Conservation (phyloP, 2,113 vertebrate species). For the Corydoras maculifer region DNA sequence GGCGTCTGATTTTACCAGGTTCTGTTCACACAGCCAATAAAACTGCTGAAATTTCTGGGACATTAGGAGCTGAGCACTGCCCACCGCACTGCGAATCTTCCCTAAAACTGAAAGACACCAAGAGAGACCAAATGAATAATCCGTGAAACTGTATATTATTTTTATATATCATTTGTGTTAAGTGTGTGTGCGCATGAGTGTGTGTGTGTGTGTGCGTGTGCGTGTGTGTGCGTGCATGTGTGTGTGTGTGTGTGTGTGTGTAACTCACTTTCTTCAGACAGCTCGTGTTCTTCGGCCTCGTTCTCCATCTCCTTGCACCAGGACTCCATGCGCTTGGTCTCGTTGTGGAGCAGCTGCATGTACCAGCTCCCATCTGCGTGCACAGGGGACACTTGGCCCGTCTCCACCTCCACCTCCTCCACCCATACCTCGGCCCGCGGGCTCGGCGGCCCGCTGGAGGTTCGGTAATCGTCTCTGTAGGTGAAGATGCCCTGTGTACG, state of each 20-base stretch:
- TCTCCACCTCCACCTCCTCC: constrained; percentile 74
- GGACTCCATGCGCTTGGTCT: constrained; percentile 89
- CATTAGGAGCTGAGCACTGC: constrained; percentile 58
- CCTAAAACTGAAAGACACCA: constrained; percentile 75
- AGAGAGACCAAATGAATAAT: not conserved
- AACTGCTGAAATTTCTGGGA: constrained; percentile 99
- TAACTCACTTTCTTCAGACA: constrained; percentile 92
- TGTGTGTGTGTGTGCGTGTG: too few relatives aligned
- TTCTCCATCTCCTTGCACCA: constrained; percentile 98
- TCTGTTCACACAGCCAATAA: constrained; percentile 99
- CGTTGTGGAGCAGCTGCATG: constrained; percentile 91
- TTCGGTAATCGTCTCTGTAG: constrained; percentile 91
- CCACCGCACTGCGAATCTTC: constrained; percentile 95
- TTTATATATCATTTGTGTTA: too few relatives aligned
- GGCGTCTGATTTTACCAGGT: constrained; percentile 69
- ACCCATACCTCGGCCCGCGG: constrained; percentile 87
- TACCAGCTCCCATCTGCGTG: constrained; percentile 92
- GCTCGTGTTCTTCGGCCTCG: constrained; percentile 92
- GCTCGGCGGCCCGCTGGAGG: constrained; percentile 78
- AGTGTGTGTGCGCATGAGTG: too few relatives aligned
- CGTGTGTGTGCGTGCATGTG: too few relatives aligned
- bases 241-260: too few relatives aligned
- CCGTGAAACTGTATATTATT: too few relatives aligned
- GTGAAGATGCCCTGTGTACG: constrained; percentile 96
- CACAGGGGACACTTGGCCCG: constrained; percentile 78